Evolutionary conservation across 2,888 invertebrate genomes (phyloP), one percentile per base, ranked within the genome.

Genomic region (Hirudinaria manillensis): DNA sequence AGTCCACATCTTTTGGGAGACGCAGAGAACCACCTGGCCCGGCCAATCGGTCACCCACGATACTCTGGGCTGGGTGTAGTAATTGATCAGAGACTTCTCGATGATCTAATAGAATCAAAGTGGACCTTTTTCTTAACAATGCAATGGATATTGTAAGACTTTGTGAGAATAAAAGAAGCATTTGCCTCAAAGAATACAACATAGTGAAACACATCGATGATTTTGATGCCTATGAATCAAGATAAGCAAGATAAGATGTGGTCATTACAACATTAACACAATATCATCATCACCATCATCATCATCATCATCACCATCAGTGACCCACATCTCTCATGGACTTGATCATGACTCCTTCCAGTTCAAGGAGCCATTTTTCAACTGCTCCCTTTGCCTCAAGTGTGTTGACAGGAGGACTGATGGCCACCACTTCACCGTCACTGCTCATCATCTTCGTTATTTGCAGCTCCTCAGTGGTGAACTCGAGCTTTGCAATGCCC

Each of bases 281-380:
- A 6, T 10, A 36, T 36, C 36, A 36, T 36, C 36, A 36, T 36
- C 36, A 36, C 10, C 36, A 36, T 36, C 36, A 36, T 36, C 36
- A 36, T 36, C 36, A 36, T 36, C 36, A 36, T 36, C 36, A 36
- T 36, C 27, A 56, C 56, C 56, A 56, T 56, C 27, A 13, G n/a
- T 24, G 4, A 67, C 90, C 75, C 78, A 87, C 88, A 84, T 86
- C 87, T 80, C 91, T 91, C 0, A 96, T 88, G n/a, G 94, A 94
- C 79, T 90, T 89, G 82, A 93, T 91, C 94, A 97, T 96, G 77
- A 90, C 89, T 16, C 86, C 86, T 85, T 96, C 95, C 70, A 97
- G 86, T 82, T 95, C 93, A 13, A 92, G 86, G 74, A 97, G 87
- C 97, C 96, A 97, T 87, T 93, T 95, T 85, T 97, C 97, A 0